Evolutionary conservation across 2,888 invertebrate genomes (phyloP).

Genomic region (Cephonodes hylas): DNA sequence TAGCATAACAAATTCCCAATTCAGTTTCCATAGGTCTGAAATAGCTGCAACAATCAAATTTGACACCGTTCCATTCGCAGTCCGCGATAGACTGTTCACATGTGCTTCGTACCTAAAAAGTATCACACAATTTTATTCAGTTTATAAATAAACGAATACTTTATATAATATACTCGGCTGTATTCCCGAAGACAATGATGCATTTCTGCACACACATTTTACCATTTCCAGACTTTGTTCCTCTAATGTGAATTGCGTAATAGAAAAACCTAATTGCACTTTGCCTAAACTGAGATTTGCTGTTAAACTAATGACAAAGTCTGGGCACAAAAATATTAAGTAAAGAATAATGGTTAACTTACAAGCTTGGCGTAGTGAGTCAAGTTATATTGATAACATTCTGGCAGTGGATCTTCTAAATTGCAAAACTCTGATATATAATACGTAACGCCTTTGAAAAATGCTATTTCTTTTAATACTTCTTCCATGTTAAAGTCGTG

Average conservation of each 20-base stretch:
- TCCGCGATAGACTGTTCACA: conserved; percentile 79
- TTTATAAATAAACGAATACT: no score
- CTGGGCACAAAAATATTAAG: no score
- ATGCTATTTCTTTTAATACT: conserved; percentile 86
- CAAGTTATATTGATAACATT: conserved; percentile 83
- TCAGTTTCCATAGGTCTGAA: conserved; percentile 85
- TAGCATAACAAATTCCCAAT: conserved; percentile 83
- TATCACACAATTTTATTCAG: no score
- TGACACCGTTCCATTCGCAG: conserved; percentile 82
- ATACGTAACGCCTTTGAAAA: conserved; percentile 86
- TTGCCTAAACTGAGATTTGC: no score
- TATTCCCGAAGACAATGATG: no score
- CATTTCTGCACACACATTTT: no score
- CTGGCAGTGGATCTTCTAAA: conserved; percentile 69
- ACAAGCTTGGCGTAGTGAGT: conserved; percentile 82
- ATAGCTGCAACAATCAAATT: conserved; percentile 84
- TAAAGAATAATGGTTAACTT: no score
- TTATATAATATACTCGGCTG: no score
- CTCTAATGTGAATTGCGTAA: no score
- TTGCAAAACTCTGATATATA: conserved; percentile 85
- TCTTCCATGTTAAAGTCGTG: conserved; percentile 89
- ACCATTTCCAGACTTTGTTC: no score
- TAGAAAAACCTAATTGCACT: no score
- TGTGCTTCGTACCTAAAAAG: conserved; percentile 76
- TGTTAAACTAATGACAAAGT: no score